phyloP scores from a whole-genome alignment of 2,888 invertebrate species.

The Hetaerina titia region DNA sequence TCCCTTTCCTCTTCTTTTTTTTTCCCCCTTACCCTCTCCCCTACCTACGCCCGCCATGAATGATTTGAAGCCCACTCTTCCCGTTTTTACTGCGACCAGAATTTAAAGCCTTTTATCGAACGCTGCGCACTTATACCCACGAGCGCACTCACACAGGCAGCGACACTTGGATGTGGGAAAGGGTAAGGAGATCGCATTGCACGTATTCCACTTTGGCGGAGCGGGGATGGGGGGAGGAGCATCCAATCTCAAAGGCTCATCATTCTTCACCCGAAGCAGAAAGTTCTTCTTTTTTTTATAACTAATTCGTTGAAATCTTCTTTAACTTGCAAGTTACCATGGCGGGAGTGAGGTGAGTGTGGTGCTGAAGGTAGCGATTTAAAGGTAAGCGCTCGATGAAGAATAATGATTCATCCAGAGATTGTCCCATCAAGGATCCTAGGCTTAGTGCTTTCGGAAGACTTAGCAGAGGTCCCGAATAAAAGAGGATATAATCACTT shows the following conservation, averaged over 20 bases:
- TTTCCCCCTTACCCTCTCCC: background rate
- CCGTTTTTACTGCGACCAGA: background rate
- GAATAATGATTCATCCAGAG: background rate
- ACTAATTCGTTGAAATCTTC: background rate
- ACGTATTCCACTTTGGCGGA: background rate
- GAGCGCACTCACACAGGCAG: background rate
- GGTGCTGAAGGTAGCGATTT: background rate
- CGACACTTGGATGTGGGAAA: background rate
- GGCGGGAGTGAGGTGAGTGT: background rate
- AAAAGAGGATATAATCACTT: background rate
- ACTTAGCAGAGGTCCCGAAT: background rate
- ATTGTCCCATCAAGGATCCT: background rate
- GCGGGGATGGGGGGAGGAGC: background rate
- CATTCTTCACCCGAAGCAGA: background rate
- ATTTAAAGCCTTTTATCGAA: slow-evolving; percentile 34
- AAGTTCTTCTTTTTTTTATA: background rate
- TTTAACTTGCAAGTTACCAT: background rate
- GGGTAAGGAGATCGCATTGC: background rate
- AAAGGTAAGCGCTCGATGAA: background rate
- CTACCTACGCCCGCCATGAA: background rate
- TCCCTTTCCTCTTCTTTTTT: background rate
- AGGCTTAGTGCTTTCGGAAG: background rate
- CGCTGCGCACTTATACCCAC: background rate
- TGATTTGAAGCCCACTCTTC: background rate
- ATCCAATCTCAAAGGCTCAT: background rate